Evolutionary conservation across 2,797 vertebrate genomes (phyloP), one percentile per base, ranked within the genome.

Genomic region (Artibeus jamaicensis): DNA sequence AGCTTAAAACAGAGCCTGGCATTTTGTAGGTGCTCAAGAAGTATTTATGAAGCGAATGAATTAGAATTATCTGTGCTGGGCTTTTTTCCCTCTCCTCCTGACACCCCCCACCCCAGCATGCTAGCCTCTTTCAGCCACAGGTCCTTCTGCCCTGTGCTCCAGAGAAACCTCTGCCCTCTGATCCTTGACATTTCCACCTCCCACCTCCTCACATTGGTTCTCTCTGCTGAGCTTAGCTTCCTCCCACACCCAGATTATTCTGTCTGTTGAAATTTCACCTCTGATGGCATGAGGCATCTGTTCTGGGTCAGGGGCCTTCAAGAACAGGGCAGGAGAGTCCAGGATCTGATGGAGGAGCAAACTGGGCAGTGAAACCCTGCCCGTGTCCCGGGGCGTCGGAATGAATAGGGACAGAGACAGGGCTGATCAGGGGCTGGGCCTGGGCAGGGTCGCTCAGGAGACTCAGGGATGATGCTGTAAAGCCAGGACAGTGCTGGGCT

Each of bases 21-120:
- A 21, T 62, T 76, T 86, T 2, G 0, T 24, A n/a, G 34, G 15
- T 24, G 29, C 44, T 83, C 48, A 39, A 10, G 26, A 70, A 15
- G 12, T 77, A 55, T 62, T 21, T 62, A 8, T 32, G 34, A 50
- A 70, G 29, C 6, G 32, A 46, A 26, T 21, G 59, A 71, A 32
- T 59, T 29, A 21, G 29, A 34, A 26, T 32, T 18, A 29, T 34
- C 34, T 37, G 15, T 4, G 0, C 16, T 29, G 55, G 55, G 34
- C 24, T 39, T 46, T 37, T 48, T n/a, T 9, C 46, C 65, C 55
- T 82, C 34, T 74, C 12, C 29, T 84, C 12, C 6, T 32, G 77
- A 16, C 3, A 14, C 14, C 3, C 3, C 21, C 0, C 3, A 4
- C 6, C 9, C n/a, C 2, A 10, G 10, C 5, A 7, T 4, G 15